Base-by-base conservation (phyloP, 1,140 invertebrate genomes). In the Diplogasteroides magnus region DNA sequence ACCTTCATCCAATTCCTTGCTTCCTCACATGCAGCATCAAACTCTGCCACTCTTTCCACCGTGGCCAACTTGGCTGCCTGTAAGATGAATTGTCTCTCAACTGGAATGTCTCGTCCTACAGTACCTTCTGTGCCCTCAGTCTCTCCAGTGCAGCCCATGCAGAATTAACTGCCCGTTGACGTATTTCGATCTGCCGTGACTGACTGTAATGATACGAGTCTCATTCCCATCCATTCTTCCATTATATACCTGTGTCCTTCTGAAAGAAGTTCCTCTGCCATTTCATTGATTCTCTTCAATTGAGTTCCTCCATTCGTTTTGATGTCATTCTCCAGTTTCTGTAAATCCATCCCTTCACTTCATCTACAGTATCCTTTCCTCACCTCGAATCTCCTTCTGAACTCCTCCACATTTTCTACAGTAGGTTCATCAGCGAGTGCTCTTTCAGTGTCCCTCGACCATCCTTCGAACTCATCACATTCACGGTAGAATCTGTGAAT, bases 391-490 rank as follows among this genome's bases (percentile, higher is more conserved):
- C 96, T 95, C 78, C 92, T 88, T 82, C 92, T 93, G 23, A 93
- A 91, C 26, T 90, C 91, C 78, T 95, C 92, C n/a, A 97, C 92
- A 77, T 90, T 91, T 72, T 94, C 91, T 19, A 88, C 87, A 15
- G 88, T 88, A 75, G 96, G 93, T 68, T 94, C 91, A 14, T 89
- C 87, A 57, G 89, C 86, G 27, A 97, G 85, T 84, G 94, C 87
- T 78, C 91, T 90, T 83, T 95, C 92, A 82, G 94, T 97, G 68
- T 97, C 94, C 77, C 90, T 90, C 79, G 97, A 94, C 95, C 95
- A 98, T 74, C 90, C 90, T 84, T 97, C 94, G 83, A 98, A 96
- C 83, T 96, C 93, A 80, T 97, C 93, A 85, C 94, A 98, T 82
- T 98, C 94, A n/a, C 90, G 88, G 83, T 94, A 94, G 86, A 97